Percentiles rank a stretch among this genome's conserved stretches.
These are phyloP conservation scores for Drosophila subpulchrella DNA, from an alignment of 1,140 invertebrate genomes.

Conservation along the genomic window DNA sequence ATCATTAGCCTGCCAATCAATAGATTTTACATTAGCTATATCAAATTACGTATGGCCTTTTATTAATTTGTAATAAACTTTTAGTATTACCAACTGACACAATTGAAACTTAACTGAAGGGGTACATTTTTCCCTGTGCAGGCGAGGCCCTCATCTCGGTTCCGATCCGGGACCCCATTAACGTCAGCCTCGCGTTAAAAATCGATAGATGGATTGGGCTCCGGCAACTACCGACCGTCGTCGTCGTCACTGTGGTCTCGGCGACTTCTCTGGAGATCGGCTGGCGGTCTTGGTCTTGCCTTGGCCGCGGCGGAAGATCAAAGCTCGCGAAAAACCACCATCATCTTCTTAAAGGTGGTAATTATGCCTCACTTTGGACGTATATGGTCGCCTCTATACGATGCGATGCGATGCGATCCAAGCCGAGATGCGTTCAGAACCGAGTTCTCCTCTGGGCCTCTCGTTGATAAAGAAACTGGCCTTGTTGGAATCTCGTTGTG, in stretches of 20 bases:
- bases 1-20: no score
- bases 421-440: conserved; percentile 20
- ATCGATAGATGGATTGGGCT: conserved; percentile 80
- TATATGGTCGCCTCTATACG: conserved; percentile 39
- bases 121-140: conserved; percentile 5
- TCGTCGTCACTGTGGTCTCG: conserved; percentile 50
- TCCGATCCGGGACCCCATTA: conserved; percentile 62
- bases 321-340: conserved; percentile 83
- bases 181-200: conserved; percentile 83
- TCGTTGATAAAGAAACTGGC: conserved; percentile 44
- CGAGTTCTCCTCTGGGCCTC: neutral
- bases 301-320: conserved; percentile 71
- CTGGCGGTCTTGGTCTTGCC: conserved; percentile 29
- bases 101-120: neutral
- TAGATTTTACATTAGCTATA: no score
- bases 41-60: no score
- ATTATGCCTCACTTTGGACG: conserved; percentile 72
- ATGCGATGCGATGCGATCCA: conserved; percentile 17
- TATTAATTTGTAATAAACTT: neutral
- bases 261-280: conserved; percentile 32
- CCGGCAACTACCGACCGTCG: conserved; percentile 52
- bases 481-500: conserved; percentile 55
- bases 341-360: conserved; percentile 84
- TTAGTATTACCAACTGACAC: neutral
- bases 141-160: neutral